These are phyloP conservation scores for Perithous albicinctus DNA, from an alignment of 2,888 invertebrate species.

Conservation along the genomic window DNA sequence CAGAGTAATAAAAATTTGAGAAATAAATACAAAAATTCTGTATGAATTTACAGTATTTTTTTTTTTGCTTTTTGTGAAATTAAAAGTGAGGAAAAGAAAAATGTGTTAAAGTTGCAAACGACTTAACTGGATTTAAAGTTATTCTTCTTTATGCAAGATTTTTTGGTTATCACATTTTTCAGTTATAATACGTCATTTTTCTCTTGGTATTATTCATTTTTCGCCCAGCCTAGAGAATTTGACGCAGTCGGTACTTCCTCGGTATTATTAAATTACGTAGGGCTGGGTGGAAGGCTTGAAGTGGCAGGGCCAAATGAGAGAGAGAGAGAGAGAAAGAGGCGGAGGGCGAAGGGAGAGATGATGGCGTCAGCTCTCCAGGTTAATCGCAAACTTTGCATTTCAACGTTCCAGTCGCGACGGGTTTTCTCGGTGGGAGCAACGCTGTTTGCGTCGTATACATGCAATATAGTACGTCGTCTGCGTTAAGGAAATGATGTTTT, in stretches of 20 bases:
- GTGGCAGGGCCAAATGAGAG: slow-evolving; percentile 14
- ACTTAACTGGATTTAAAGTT: too few relatives aligned
- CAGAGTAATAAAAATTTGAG: too few relatives aligned
- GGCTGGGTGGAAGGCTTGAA: neutral
- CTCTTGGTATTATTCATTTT: slow-evolving; percentile 7
- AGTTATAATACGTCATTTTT: neutral
- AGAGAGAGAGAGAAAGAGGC: neutral
- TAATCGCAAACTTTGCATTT: slow-evolving; percentile 36
- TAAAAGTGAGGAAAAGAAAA: too few relatives aligned
- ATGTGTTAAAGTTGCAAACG: too few relatives aligned
- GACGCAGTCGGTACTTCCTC: neutral
- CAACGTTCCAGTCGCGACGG: slow-evolving; percentile 2
- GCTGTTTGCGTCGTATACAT: slow-evolving; percentile 1
- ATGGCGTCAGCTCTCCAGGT: slow-evolving; percentile 19
- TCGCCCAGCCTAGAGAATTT: neutral
- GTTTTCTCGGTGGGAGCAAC: neutral
- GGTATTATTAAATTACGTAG: slow-evolving; percentile 22
- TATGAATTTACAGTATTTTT: too few relatives aligned
- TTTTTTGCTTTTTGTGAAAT: too few relatives aligned
- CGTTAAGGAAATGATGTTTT: slow-evolving; percentile 11
- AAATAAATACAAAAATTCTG: too few relatives aligned
- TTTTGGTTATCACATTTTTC: too few relatives aligned
- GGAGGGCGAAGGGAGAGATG: neutral
- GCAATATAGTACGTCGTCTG: neutral
- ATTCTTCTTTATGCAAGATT: too few relatives aligned